Conservation (phyloP, 2,113 vertebrate genomes). For the Ptychochromis oligacanthus region DNA sequence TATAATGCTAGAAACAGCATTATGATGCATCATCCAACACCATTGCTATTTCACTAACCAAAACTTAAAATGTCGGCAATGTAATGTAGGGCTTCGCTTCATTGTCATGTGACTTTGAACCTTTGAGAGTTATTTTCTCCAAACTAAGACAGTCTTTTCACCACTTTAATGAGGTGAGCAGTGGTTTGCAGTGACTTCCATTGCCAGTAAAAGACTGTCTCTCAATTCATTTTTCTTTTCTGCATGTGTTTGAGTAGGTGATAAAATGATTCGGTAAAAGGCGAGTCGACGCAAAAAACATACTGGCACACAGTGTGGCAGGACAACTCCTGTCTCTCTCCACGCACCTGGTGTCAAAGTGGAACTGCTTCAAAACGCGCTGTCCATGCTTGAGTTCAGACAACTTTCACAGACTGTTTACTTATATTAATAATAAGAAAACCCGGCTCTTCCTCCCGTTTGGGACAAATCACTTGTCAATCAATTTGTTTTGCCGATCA, state of each 20-base stretch:
- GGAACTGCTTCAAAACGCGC: slow-evolving; percentile 54
- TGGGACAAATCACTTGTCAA: slow-evolving; percentile 48
- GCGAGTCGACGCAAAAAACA: slow-evolving; percentile 67
- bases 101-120: slow-evolving; percentile 84
- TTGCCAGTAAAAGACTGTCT: slow-evolving; percentile 69
- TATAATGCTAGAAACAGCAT: slow-evolving; percentile 34
- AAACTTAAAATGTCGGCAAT: slow-evolving; percentile 69
- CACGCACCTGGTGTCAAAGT: slow-evolving; percentile 59
- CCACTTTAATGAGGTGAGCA: slow-evolving; percentile 97
- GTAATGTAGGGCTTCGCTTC: slow-evolving; percentile 72
- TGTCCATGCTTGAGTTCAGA: slow-evolving; percentile 44
- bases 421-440: slow-evolving; percentile 20
- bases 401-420: slow-evolving; percentile 39
- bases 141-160: slow-evolving; percentile 72
- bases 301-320: slow-evolving; percentile 88
- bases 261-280: slow-evolving; percentile 93
- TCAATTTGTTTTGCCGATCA: slow-evolving; percentile 46
- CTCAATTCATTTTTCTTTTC: slow-evolving; percentile 70
- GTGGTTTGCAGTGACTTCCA: slow-evolving; percentile 76
- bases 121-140: slow-evolving; percentile 68
- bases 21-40: slow-evolving; percentile 61
- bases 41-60: slow-evolving; percentile 65
- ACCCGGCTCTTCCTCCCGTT: slow-evolving; percentile 25
- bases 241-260: slow-evolving; percentile 77
- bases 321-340: slow-evolving; percentile 72